A percentile compares a stretch with the other conserved stretches of the same genome.
These are phyloP conservation scores for Drosophila rhopaloa DNA, from an alignment of 1,140 invertebrate genomes.

Conservation along the genomic window DNA sequence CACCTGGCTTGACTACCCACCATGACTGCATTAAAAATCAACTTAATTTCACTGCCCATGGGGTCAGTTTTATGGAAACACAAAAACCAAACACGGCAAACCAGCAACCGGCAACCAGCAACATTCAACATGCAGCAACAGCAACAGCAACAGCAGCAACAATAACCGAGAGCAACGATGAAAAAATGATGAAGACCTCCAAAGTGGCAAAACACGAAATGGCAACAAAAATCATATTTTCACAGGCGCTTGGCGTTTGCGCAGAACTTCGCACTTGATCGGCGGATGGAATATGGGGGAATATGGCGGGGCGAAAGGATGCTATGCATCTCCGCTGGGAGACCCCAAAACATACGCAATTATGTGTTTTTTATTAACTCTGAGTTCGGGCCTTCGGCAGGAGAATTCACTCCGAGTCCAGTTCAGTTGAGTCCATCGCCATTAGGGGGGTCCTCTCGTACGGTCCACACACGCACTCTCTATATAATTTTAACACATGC, in stretches of 20 bases:
- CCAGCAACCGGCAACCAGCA: constrained; percentile 9
- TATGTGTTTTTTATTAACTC: constrained; percentile 82
- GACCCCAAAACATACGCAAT: constrained; percentile 73
- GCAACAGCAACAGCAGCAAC: constrained; percentile 20
- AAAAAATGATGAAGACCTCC: constrained; percentile 70
- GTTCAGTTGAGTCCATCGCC: constrained; percentile 44
- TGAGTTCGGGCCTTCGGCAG: constrained; percentile 9
- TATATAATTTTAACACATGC: constrained; percentile 83
- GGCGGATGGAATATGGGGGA: constrained; percentile 9
- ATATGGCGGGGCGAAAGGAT: constrained; percentile 1
- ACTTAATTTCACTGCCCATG: constrained; percentile 63
- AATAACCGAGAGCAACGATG: constrained; percentile 42
- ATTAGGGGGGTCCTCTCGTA: constrained; percentile 68
- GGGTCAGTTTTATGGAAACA: constrained; percentile 50
- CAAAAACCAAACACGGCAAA: constrained; percentile 49
- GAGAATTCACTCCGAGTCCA: constrained; percentile 16
- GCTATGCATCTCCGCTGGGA: constrained; percentile 23
- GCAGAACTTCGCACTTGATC: constrained; percentile 81
- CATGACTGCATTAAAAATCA: constrained; percentile 80
- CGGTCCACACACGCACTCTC: constrained; percentile 76
- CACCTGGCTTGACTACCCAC: constrained; percentile 66
- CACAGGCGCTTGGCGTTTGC: constrained; percentile 82
- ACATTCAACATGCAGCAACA: constrained; percentile 24
- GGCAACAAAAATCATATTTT: constrained; percentile 79
- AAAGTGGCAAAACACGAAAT: constrained; percentile 70